phyloP scores from a whole-genome alignment of 2,113 vertebrate genomes.

The Siniperca chuatsi region DNA sequence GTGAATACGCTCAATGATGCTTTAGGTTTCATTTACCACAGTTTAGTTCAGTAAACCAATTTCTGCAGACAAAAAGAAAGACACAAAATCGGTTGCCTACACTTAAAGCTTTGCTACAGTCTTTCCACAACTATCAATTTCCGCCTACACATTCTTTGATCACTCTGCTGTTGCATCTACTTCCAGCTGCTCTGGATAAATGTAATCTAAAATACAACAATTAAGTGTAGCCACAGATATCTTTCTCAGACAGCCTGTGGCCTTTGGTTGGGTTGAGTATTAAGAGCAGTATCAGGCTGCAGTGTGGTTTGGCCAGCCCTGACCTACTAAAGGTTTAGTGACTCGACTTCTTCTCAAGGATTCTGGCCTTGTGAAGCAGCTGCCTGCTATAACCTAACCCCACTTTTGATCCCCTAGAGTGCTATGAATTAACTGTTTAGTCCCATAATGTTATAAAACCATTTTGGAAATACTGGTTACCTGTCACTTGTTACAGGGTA shows the following conservation, averaged over 20 bases:
- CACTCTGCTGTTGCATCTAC: neutral
- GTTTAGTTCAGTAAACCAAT: neutral
- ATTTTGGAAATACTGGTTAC: neutral
- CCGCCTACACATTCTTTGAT: neutral
- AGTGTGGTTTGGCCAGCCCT: neutral
- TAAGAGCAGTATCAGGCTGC: constrained; percentile 3
- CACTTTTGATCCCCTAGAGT: neutral
- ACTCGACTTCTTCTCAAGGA: constrained; percentile 29
- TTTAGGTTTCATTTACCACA: neutral
- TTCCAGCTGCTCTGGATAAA: neutral
- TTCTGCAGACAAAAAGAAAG: neutral
- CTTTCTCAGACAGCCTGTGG: neutral
- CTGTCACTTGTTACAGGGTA: neutral
- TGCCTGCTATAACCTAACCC: constrained; percentile 7
- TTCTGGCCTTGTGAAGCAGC: neutral
- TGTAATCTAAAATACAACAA: neutral
- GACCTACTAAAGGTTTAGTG: constrained; percentile 32
- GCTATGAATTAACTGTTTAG: neutral
- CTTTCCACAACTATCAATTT: neutral
- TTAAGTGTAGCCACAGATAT: neutral
- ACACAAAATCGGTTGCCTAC: neutral
- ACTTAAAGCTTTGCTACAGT: neutral
- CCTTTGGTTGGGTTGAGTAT: neutral
- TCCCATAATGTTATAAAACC: neutral
- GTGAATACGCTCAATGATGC: neutral